Percentiles rank a stretch among this genome's conserved stretches.
Evolutionary conservation across 2,113 vertebrate species (phyloP).

Genomic region (Muntiacus muntjak): DNA sequence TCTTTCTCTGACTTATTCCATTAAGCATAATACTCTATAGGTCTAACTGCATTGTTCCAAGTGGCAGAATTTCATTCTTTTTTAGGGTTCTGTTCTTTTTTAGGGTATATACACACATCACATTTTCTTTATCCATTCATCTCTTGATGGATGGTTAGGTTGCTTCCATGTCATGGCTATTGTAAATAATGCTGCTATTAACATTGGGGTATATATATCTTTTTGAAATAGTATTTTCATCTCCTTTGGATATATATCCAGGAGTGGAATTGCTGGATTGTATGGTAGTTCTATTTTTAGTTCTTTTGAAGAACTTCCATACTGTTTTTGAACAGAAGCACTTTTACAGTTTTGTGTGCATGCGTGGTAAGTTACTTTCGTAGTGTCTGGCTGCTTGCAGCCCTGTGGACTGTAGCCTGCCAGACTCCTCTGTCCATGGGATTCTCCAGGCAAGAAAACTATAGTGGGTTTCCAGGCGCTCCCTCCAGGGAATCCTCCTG

Average conservation of each 20-base stretch:
- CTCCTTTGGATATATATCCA: not conserved
- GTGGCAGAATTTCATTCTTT: not conserved
- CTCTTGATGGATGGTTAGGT: not conserved
- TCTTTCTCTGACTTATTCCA: not conserved
- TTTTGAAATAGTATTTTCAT: not conserved
- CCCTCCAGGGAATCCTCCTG: not conserved
- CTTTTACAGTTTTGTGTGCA: not conserved
- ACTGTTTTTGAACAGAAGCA: not conserved
- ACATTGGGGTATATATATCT: not conserved
- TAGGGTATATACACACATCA: not conserved
- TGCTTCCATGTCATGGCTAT: not conserved
- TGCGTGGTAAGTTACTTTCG: not conserved
- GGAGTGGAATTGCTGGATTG: not conserved
- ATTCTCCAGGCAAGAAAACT: not conserved
- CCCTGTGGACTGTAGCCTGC: not conserved
- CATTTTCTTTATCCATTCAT: not conserved
- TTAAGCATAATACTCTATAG: not conserved
- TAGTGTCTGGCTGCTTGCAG: not conserved
- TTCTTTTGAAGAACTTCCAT: not conserved
- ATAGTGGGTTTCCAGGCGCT: not conserved
- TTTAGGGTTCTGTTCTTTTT: not conserved
- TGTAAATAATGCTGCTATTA: not conserved
- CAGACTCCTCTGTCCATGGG: not conserved
- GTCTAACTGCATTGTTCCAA: not conserved
- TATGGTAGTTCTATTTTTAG: not conserved